Evolutionary conservation across 2,888 invertebrate genomes (phyloP).

Genomic region (Epistrophella euchroma): DNA sequence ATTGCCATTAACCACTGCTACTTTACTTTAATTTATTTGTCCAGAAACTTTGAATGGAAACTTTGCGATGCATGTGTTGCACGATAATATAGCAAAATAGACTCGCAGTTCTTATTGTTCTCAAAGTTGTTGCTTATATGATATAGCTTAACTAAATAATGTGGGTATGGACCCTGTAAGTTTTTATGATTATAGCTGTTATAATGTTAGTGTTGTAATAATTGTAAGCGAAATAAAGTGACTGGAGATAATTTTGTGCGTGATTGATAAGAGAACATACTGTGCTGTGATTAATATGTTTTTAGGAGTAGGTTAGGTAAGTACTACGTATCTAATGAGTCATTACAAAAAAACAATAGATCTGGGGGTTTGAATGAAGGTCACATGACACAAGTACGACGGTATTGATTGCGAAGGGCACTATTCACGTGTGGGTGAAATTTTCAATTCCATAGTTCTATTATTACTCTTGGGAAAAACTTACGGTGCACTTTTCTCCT

Average conservation of each 20-base stretch:
- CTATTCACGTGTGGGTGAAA: too few species aligned
- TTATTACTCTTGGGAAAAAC: too few species aligned
- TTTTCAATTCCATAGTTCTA: too few species aligned
- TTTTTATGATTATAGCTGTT: neutral
- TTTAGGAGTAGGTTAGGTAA: neutral
- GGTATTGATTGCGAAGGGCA: neutral
- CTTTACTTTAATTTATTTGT: conserved; percentile 6
- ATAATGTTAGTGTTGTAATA: too few species aligned
- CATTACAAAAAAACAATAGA: neutral
- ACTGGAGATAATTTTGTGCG: neutral
- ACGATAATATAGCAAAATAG: neutral
- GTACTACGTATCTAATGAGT: neutral
- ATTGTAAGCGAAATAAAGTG: neutral
- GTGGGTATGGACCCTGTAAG: neutral
- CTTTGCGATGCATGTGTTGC: neutral
- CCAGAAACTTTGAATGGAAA: neutral
- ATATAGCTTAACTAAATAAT: neutral
- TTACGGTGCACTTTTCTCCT: too few species aligned
- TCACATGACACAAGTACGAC: neutral
- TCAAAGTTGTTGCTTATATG: neutral
- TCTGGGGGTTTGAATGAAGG: neutral
- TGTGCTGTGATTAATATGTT: neutral
- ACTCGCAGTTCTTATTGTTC: neutral
- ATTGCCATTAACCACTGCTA: conserved; percentile 29
- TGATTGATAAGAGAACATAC: conserved; percentile 3